Conservation (phyloP, 2,113 vertebrate genomes). For the Ciconia boyciana region DNA sequence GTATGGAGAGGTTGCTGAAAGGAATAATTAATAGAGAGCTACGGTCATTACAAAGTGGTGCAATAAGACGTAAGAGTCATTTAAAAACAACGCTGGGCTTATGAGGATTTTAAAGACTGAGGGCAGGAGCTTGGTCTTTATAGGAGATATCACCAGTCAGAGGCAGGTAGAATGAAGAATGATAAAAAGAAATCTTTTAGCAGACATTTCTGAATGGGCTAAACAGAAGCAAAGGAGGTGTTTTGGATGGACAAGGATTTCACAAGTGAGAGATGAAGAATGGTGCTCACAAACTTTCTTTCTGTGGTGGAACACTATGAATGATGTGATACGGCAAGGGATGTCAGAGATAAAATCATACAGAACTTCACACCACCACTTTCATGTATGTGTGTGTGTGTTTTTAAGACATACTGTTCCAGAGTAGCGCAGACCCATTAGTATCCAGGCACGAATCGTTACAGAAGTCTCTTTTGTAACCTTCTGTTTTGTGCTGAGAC, state of each 20-base stretch:
- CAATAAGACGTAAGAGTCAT: neutral
- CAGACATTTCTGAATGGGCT: neutral
- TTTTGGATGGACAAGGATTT: neutral
- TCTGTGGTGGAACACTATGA: neutral
- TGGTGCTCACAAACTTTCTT: neutral
- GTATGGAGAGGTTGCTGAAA: neutral
- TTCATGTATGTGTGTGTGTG: neutral
- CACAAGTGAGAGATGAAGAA: neutral
- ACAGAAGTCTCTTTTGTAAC: neutral
- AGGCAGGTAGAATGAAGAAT: neutral
- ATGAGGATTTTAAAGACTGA: neutral
- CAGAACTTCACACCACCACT: neutral
- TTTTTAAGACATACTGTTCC: neutral
- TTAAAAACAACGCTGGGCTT: neutral
- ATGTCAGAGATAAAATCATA: neutral
- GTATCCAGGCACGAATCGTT: neutral
- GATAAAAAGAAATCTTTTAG: neutral
- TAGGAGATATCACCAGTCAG: neutral
- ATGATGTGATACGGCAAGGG: neutral
- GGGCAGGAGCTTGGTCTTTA: neutral
- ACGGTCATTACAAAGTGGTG: neutral
- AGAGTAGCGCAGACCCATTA: neutral
- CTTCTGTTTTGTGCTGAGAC: constrained; percentile 19
- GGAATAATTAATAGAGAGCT: neutral
- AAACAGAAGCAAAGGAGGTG: neutral